phyloP scores from a whole-genome alignment of 2,888 invertebrate species.

The Pristionchus fissidentatus region DNA sequence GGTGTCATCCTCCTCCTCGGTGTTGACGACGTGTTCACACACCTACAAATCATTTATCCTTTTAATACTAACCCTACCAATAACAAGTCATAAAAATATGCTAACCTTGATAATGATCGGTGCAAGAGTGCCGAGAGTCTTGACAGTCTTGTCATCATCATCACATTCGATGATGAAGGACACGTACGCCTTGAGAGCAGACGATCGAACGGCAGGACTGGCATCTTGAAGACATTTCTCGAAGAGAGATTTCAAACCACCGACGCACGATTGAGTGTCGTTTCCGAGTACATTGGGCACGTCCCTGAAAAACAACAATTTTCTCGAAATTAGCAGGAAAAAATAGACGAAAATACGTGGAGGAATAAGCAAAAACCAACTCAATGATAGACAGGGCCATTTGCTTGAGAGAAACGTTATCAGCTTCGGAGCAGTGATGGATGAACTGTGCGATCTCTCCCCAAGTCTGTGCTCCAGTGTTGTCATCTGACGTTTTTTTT shows the following conservation, averaged over 20 bases:
- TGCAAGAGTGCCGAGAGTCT: constrained; percentile 89
- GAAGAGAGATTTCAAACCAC: constrained; percentile 85
- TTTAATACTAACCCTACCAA: neutral
- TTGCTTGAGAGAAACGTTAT: constrained; percentile 88
- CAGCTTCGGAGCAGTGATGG: constrained; percentile 92
- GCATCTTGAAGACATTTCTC: constrained; percentile 55
- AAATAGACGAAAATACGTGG: neutral
- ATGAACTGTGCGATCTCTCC: constrained; percentile 91
- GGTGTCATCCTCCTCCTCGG: constrained; percentile 82
- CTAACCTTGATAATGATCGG: constrained; percentile 78
- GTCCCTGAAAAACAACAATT: constrained; percentile 80
- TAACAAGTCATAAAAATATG: neutral
- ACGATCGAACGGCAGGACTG: constrained; percentile 76
- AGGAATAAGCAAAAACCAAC: constrained; percentile 79
- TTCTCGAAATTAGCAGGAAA: neutral
- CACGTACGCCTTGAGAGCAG: constrained; percentile 80
- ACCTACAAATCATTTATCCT: constrained; percentile 81
- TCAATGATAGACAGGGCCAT: constrained; percentile 94
- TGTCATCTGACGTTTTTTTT: constrained; percentile 59
- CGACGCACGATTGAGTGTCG: constrained; percentile 90
- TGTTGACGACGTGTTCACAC: constrained; percentile 86
- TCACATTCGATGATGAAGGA: constrained; percentile 91
- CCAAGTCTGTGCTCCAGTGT: constrained; percentile 68
- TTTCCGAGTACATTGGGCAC: constrained; percentile 98
- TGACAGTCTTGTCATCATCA: constrained; percentile 90